Percentiles rank a stretch among this genome's conserved stretches.
These are phyloP conservation scores for Eulithis testata DNA, from an alignment of 2,888 invertebrate genomes.

Conservation along the genomic window DNA sequence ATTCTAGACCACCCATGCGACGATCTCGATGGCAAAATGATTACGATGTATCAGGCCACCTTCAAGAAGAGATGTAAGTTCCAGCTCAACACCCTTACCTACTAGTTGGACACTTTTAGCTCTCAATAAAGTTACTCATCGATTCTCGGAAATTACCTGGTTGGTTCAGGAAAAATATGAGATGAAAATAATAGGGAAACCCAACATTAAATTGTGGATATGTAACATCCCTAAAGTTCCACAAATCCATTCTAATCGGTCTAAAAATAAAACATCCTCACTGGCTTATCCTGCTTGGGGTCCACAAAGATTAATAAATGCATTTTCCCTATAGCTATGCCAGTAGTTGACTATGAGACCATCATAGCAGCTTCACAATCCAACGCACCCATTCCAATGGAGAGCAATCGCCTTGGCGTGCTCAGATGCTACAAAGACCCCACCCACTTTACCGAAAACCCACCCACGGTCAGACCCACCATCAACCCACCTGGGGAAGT, in stretches of 20 bases:
- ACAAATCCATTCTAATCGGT: too few species aligned
- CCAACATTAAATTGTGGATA: too few species aligned
- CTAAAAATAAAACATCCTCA: too few species aligned
- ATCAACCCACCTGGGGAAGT: constrained; percentile 78
- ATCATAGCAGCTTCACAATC: constrained; percentile 86
- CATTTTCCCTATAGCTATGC: constrained; percentile 64
- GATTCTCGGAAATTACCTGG: too few species aligned
- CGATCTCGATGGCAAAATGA: constrained; percentile 85
- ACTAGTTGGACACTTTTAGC: too few species aligned
- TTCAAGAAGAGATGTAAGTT: constrained; percentile 84
- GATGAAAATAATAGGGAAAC: too few species aligned
- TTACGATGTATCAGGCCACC: constrained; percentile 86
- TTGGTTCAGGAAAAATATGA: too few species aligned
- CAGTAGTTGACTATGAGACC: constrained; percentile 80
- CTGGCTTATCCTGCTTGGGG: too few species aligned
- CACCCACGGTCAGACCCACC: constrained; percentile 81
- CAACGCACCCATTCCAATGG: constrained; percentile 83
- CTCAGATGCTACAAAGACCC: constrained; percentile 86
- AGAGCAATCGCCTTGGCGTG: constrained; percentile 81
- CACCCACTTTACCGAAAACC: constrained; percentile 80
- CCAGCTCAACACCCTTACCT: too few species aligned
- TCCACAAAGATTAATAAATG: not conserved
- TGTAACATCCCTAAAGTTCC: too few species aligned
- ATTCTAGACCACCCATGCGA: constrained; percentile 87
- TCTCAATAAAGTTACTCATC: too few species aligned